A percentile compares a stretch with the other conserved stretches of the same genome.
Evolutionary conservation across 2,113 vertebrate species (phyloP).

Genomic region (Bambusicola thoracicus): DNA sequence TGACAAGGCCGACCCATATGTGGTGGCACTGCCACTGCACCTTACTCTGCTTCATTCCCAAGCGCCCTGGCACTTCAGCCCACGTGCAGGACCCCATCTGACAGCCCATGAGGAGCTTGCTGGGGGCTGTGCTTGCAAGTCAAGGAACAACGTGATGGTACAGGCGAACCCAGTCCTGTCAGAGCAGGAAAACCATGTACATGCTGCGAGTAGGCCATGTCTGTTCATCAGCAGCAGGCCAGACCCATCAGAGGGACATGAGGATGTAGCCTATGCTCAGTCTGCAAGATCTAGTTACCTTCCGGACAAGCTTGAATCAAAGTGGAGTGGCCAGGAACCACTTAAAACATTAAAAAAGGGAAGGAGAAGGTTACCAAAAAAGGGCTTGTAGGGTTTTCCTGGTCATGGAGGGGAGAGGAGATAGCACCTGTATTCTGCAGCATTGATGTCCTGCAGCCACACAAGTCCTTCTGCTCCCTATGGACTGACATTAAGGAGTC

Average conservation of each 20-base stretch:
- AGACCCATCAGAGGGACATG: not conserved
- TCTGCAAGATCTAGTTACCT: not conserved
- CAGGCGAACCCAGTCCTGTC: not conserved
- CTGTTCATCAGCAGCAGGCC: not conserved
- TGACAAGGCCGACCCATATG: rapidly evolving
- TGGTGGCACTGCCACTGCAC: not conserved
- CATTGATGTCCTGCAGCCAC: not conserved
- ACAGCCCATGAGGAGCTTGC: not conserved
- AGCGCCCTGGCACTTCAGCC: rapidly evolving
- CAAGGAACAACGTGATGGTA: rapidly evolving
- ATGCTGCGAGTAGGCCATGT: not conserved
- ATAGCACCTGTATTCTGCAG: not conserved
- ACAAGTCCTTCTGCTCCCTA: not conserved
- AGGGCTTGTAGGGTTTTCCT: not conserved
- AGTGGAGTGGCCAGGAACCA: not conserved
- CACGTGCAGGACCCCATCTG: not conserved
- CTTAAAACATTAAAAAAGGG: not conserved
- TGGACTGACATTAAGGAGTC: not conserved
- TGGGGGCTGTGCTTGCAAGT: rapidly evolving
- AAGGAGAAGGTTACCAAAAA: not conserved
- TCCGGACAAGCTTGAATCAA: not conserved
- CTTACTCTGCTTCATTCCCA: not conserved
- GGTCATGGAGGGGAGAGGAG: not conserved
- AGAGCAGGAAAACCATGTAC: rapidly evolving
- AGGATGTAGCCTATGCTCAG: rapidly evolving